Evolutionary conservation across 2,888 invertebrate species (phyloP).

Genomic region (Epicampocera succincta): DNA sequence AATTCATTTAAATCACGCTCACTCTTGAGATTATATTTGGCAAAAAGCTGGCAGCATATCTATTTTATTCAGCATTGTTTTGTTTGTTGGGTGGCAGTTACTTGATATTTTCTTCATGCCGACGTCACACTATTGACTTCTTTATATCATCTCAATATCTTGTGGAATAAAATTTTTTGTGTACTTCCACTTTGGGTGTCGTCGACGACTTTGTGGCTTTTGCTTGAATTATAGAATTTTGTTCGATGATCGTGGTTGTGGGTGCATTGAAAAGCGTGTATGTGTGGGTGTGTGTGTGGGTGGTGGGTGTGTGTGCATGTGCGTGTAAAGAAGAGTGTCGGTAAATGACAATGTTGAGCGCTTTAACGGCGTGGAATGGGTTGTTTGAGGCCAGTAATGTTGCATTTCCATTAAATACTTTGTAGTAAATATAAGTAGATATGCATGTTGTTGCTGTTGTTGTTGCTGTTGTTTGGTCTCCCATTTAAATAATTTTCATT

Average conservation of each 20-base stretch:
- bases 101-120: conserved; percentile 45
- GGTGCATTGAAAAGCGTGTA: background rate
- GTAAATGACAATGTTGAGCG: conserved; percentile 41
- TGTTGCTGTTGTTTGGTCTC: conserved; percentile 36
- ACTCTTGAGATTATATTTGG: too few relatives aligned
- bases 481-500: conserved; percentile 61
- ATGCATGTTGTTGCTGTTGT: conserved; percentile 23
- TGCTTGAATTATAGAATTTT: conserved; percentile 61
- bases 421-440: conserved; percentile 27
- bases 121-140: conserved; percentile 58
- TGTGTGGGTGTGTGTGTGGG: conserved; percentile 7
- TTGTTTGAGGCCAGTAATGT: conserved; percentile 53
- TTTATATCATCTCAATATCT: conserved; percentile 56
- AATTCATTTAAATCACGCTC: too few relatives aligned
- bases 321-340: background rate
- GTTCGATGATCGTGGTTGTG: conserved; percentile 42
- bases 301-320: conserved; percentile 1
- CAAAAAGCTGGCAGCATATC: too few relatives aligned
- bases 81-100: conserved; percentile 4
- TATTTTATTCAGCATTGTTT: background rate
- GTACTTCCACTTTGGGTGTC: conserved; percentile 35
- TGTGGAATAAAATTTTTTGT: conserved; percentile 16
- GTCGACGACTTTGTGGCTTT: conserved; percentile 68
- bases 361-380: conserved; percentile 25
- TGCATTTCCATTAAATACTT: conserved; percentile 52